A percentile compares a stretch with the other conserved stretches of the same genome.
phyloP scores from a whole-genome alignment of 2,113 vertebrate species.

The Apeltes quadracus region DNA sequence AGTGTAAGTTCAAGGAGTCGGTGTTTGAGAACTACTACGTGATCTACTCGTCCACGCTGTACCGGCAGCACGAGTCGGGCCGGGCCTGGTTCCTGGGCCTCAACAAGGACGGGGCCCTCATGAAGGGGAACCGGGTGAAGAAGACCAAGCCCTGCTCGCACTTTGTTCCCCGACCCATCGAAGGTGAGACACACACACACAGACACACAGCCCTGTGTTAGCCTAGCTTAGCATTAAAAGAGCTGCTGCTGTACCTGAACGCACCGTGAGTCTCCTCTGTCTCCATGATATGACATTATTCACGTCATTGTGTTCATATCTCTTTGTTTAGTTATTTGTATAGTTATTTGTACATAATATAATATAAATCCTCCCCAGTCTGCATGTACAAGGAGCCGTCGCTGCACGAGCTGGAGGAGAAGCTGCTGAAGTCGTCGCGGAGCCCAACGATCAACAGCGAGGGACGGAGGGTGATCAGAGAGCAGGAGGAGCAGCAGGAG shows the following conservation, averaged over 20 bases:
- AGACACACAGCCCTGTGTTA: neutral
- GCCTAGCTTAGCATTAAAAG: slow-evolving; percentile 14
- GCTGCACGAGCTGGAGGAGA: slow-evolving; percentile 97
- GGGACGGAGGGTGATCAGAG: slow-evolving; percentile 72
- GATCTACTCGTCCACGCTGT: slow-evolving; percentile 97
- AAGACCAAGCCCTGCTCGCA: slow-evolving; percentile 98
- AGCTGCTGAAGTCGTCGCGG: slow-evolving; percentile 92
- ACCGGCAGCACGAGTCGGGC: slow-evolving; percentile 96
- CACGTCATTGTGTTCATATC: too few species aligned
- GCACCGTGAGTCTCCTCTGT: neutral
- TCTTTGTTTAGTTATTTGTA: too few species aligned
- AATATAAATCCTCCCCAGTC: slow-evolving; percentile 79
- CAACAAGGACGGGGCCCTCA: slow-evolving; percentile 96
- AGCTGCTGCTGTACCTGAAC: neutral
- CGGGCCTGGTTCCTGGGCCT: slow-evolving; percentile 98
- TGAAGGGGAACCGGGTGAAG: slow-evolving; percentile 99
- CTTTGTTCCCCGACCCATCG: slow-evolving; percentile 97
- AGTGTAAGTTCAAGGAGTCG: slow-evolving; percentile 99
- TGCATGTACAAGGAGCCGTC: slow-evolving; percentile 99
- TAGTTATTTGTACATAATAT: too few species aligned
- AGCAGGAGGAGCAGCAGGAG: slow-evolving; percentile 82
- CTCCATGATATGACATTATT: too few species aligned
- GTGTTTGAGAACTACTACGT: slow-evolving; percentile 99
- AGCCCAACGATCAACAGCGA: slow-evolving; percentile 93
- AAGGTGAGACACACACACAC: slow-evolving; percentile 82